Evolutionary conservation across 1,140 invertebrate species (phyloP).

Genomic region (Drosophila ironensis): DNA sequence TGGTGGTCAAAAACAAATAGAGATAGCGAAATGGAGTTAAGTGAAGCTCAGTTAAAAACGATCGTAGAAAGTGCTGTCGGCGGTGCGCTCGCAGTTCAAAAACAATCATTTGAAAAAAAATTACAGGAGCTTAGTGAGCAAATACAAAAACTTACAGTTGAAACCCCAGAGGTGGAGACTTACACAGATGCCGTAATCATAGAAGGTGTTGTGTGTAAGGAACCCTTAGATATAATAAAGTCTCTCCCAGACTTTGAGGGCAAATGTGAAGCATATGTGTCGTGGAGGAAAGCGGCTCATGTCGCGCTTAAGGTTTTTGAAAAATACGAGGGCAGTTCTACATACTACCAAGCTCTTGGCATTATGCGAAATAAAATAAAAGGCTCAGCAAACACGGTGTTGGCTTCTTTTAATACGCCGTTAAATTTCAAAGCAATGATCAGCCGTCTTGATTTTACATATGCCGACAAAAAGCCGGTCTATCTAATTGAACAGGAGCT

Average conservation of each 20-base stretch:
- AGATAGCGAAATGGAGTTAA: background rate
- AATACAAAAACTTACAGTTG: background rate
- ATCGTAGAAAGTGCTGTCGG: background rate
- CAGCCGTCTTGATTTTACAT: conserved; percentile 11
- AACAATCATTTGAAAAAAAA: conserved; percentile 3
- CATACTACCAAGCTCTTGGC: background rate
- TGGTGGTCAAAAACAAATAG: background rate
- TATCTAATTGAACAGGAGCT: conserved; percentile 19
- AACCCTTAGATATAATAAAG: conserved; percentile 39
- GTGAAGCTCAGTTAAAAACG: background rate
- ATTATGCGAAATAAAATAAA: conserved; percentile 45
- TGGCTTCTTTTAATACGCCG: conserved; percentile 17
- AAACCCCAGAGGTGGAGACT: background rate
- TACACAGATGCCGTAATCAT: background rate
- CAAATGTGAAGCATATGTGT: conserved; percentile 35
- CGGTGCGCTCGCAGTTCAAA: background rate
- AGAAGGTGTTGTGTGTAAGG: conserved; percentile 17
- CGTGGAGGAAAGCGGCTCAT: conserved; percentile 34
- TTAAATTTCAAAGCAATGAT: conserved; percentile 13
- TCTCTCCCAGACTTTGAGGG: conserved; percentile 36
- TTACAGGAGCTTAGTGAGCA: background rate
- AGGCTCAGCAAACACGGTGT: conserved; percentile 20
- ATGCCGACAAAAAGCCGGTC: conserved; percentile 2
- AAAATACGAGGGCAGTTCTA: conserved; percentile 34
- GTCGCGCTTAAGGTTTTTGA: conserved; percentile 44